These are phyloP conservation scores for Poeciliopsis retropinna DNA, from an alignment of 2,113 vertebrate genomes.

Conservation along the genomic window DNA sequence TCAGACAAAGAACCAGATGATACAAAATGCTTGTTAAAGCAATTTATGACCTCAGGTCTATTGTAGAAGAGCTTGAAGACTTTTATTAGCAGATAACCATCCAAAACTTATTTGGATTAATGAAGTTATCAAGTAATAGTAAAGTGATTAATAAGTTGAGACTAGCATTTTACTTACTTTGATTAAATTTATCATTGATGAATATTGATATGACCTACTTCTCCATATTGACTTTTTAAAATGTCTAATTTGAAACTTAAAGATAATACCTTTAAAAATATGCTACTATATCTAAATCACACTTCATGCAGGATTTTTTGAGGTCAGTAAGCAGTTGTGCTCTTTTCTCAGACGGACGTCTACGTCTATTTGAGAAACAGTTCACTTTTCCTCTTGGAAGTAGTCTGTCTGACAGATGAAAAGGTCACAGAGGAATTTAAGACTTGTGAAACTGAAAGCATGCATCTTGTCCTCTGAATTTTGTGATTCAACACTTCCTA, in stretches of 20 bases:
- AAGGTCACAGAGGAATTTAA: conserved; percentile 59
- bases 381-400: conserved; percentile 34
- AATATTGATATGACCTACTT: conserved; percentile 1
- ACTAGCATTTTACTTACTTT: background rate
- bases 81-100: too few relatives aligned
- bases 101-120: too few relatives aligned
- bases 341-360: conserved; percentile 53
- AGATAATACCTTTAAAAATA: conserved; percentile 21
- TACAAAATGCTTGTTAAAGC: background rate
- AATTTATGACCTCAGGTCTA: background rate
- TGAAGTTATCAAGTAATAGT: too few relatives aligned
- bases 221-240: conserved; percentile 9
- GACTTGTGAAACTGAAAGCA: conserved; percentile 14
- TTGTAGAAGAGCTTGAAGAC: too few relatives aligned
- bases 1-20: too few relatives aligned
- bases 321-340: conserved; percentile 42
- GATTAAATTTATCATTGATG: background rate
- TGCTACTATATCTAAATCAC: conserved; percentile 33
- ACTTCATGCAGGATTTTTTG: conserved; percentile 11
- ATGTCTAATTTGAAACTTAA: conserved; percentile 21
- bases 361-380: conserved; percentile 24
- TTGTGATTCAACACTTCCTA: background rate
- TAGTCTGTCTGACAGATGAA: conserved; percentile 36
- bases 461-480: background rate
- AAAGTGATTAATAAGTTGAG: too few relatives aligned